phyloP scores from a whole-genome alignment of 2,888 invertebrate genomes.

The Meliscaeva auricollis region DNA sequence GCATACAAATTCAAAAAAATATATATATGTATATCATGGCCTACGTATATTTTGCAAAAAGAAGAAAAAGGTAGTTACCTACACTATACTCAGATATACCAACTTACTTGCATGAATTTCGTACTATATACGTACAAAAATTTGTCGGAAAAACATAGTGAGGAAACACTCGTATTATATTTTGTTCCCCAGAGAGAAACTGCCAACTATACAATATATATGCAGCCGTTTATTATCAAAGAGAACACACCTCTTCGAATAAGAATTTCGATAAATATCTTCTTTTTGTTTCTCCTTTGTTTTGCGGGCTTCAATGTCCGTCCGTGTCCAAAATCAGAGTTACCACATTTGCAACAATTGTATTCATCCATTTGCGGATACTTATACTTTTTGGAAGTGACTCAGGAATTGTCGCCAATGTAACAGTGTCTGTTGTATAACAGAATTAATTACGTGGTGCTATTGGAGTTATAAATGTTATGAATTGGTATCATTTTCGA shows the following conservation, averaged over 20 bases:
- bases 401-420: too few species aligned
- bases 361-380: too few species aligned
- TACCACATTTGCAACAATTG: not conserved
- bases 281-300: constrained; percentile 65
- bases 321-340: constrained; percentile 9
- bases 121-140: constrained; percentile 66
- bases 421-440: too few species aligned
- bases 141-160: constrained; percentile 70
- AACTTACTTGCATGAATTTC: constrained; percentile 11
- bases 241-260: constrained; percentile 77
- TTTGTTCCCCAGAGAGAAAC: constrained; percentile 74
- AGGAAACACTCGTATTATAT: constrained; percentile 75
- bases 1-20: constrained; percentile 30
- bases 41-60: not conserved
- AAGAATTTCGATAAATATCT: constrained; percentile 76
- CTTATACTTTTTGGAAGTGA: too few species aligned
- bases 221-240: constrained; percentile 77
- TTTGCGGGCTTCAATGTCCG: constrained; percentile 42
- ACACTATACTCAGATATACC: not conserved
- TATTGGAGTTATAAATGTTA: too few species aligned
- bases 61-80: not conserved
- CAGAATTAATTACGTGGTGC: too few species aligned
- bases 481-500: too few species aligned
- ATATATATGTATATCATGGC: constrained; percentile 25
- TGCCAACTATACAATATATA: constrained; percentile 74